These are phyloP conservation scores for Drosophila gunungcola DNA, from an alignment of 1,140 invertebrate species.

Conservation along the genomic window DNA sequence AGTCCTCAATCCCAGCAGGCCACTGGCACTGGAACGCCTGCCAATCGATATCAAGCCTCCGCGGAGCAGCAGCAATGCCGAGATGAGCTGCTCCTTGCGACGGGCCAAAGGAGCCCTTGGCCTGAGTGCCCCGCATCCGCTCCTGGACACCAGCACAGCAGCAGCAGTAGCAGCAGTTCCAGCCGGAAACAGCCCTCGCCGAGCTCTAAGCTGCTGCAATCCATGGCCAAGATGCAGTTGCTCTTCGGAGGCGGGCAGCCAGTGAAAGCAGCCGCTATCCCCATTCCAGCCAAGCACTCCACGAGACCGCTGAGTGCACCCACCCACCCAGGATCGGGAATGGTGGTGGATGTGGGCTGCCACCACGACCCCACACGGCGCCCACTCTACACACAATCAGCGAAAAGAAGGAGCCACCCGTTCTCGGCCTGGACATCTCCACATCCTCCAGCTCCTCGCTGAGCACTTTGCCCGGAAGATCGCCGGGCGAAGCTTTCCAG, in stretches of 20 bases:
- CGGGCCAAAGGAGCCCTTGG: constrained; percentile 19
- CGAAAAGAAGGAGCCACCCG: background rate
- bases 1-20: background rate
- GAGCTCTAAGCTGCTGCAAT: constrained; percentile 40
- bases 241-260: constrained; percentile 47
- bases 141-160: constrained; percentile 25
- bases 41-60: constrained; percentile 3
- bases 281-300: background rate
- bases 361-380: constrained; percentile 53
- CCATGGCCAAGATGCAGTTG: constrained; percentile 70
- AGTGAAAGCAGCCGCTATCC: background rate
- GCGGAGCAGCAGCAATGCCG: constrained; percentile 24
- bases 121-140: background rate
- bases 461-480: constrained; percentile 3
- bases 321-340: constrained; percentile 1
- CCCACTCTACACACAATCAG: constrained; percentile 22
- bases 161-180: background rate
- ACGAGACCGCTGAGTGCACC: constrained; percentile 56
- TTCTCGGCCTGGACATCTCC: background rate
- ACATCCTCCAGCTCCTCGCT: constrained; percentile 3
- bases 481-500: constrained; percentile 3
- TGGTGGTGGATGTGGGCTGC: background rate
- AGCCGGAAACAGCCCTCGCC: background rate
- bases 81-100: constrained; percentile 25
- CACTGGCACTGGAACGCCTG: constrained; percentile 7